These are phyloP conservation scores for Lutraria lutraria DNA, from an alignment of 2,888 invertebrate genomes.

Conservation along the genomic window DNA sequence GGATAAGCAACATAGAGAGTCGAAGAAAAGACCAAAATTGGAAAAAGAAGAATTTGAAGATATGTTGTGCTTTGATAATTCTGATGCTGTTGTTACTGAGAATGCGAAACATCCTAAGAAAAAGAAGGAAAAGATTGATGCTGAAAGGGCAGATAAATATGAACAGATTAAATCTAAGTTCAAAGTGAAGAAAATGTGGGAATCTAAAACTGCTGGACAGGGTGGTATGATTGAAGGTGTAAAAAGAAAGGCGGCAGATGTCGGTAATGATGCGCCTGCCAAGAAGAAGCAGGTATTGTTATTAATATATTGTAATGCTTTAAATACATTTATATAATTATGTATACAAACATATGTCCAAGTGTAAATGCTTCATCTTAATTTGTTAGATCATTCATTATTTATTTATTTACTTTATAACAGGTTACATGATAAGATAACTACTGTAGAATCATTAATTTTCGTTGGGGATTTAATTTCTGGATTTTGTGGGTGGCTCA, in stretches of 20 bases:
- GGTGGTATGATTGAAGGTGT: constrained; percentile 57
- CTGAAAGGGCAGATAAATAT: constrained; percentile 64
- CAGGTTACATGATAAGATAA: no score
- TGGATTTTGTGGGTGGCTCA: no score
- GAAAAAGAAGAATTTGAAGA: constrained; percentile 58
- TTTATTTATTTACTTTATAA: no score
- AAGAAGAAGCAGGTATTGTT: constrained; percentile 67
- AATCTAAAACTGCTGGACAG: constrained; percentile 61
- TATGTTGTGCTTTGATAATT: constrained; percentile 72
- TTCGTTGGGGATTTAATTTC: no score
- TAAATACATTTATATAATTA: not conserved
- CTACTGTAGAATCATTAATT: no score
- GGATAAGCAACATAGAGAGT: constrained; percentile 24
- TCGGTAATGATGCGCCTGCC: constrained; percentile 49
- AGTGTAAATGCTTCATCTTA: no score
- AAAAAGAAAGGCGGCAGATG: constrained; percentile 55
- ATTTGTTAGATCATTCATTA: no score
- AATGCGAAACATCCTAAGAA: constrained; percentile 42
- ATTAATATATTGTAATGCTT: not conserved
- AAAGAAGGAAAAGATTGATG: constrained; percentile 27
- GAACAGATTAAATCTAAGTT: constrained; percentile 72
- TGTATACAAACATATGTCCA: not conserved
- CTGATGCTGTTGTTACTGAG: constrained; percentile 61
- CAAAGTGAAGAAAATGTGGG: constrained; percentile 72
- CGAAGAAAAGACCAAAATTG: constrained; percentile 35